These are phyloP conservation scores for Cloeon dipterum DNA, from an alignment of 2,888 invertebrate genomes.

Conservation along the genomic window DNA sequence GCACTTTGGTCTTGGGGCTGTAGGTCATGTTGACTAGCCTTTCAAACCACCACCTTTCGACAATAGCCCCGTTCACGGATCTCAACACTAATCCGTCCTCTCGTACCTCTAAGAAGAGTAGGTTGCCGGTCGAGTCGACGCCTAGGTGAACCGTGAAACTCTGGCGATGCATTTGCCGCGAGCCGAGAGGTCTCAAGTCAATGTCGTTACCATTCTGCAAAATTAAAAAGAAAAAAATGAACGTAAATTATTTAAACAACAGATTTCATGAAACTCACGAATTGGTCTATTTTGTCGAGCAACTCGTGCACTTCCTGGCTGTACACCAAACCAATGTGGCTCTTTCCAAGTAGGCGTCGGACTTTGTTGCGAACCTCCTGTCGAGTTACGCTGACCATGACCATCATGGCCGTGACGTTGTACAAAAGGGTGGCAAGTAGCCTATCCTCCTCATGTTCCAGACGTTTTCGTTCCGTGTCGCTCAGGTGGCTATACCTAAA, in stretches of 20 bases:
- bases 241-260: neutral
- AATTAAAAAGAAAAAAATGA: constrained; percentile 7
- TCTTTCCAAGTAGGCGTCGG: constrained; percentile 87
- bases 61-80: constrained; percentile 63
- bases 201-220: constrained; percentile 90
- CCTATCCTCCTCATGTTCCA: constrained; percentile 96
- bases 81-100: constrained; percentile 82
- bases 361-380: constrained; percentile 64
- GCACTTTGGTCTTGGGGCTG: constrained; percentile 90
- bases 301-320: constrained; percentile 94
- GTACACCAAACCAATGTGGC: constrained; percentile 92
- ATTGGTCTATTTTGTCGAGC: constrained; percentile 77
- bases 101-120: constrained; percentile 80
- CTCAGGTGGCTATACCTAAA: constrained; percentile 79
- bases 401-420: constrained; percentile 87
- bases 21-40: constrained; percentile 98
- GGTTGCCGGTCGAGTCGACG: constrained; percentile 70
- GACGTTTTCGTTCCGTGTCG: constrained; percentile 74
- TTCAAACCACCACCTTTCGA: constrained; percentile 98
- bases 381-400: constrained; percentile 73
- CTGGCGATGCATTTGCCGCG: constrained; percentile 84
- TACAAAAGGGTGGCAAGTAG: constrained; percentile 86
- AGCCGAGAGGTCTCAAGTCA: constrained; percentile 85
- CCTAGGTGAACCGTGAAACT: constrained; percentile 96
- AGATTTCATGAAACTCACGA: constrained; percentile 35